Evolutionary conservation across 2,797 vertebrate genomes (phyloP), one percentile per base, ranked within the genome.

Genomic region (Rhinichthys osculus): DNA sequence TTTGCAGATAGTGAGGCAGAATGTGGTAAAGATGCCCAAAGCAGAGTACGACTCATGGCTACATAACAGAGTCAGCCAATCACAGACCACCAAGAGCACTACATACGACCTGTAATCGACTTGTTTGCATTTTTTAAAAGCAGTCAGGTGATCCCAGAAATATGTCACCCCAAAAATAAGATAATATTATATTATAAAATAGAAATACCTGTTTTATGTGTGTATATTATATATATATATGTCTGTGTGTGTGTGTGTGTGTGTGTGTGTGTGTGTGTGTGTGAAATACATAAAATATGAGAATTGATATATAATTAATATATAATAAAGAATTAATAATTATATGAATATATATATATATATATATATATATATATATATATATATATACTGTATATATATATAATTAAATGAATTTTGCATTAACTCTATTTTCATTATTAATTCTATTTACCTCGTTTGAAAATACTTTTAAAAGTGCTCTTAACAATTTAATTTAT

Each of bases 21-120:
- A 93, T 78, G 86, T 95, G 52, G 93, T 96, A 77, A 92, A 91
- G 64, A 95, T 96, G 94, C 88, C 94, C 11, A 91, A 90, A 54
- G 90, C 94, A 4, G 94, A 96, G 66, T 96, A 95, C 6, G 87
- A 91, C n/a, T 40, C 7, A 42, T 96, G 95, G 96, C 90, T 96
- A 17, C 89, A 90, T 81, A 84, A 52, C 42, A 91, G 91, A 67
- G 47, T 95, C 82, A 82, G 16, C 57, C 66, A 91, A 19, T 85
- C 90, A 3, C 59, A 81, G 71, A 67, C 62, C 16, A 9, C n/a
- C 74, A 44, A 42, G 77, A 52, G 30, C 30, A 14, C 42, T 21
- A 50, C 57, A 40, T 21, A 73, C 17, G 57, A 27, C 35, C 38
- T 17, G 47, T 74, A 35, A 84, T 23, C 9, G 7, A 62, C 5